Evolutionary conservation across 2,888 invertebrate species (phyloP).

Genomic region (Masnerella sp.): DNA sequence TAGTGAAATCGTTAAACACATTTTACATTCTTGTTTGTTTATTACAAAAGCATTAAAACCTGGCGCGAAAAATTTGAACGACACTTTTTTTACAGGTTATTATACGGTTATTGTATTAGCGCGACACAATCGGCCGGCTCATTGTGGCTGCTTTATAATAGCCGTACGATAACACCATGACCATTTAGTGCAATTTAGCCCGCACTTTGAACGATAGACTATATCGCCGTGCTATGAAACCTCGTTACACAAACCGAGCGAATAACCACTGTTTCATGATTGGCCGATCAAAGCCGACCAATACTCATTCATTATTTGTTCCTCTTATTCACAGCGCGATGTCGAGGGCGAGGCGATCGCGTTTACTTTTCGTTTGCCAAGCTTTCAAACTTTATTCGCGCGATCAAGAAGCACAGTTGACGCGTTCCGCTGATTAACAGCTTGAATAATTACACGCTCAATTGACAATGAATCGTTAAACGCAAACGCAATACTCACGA

Average conservation of each 20-base stretch:
- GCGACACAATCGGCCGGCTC: conserved; percentile 49
- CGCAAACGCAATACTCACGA: conserved; percentile 12
- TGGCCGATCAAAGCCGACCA: conserved; percentile 59
- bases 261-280: conserved; percentile 61
- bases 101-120: conserved; percentile 36
- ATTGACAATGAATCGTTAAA: conserved; percentile 28
- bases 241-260: conserved; percentile 61
- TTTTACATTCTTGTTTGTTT: neutral
- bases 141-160: conserved; percentile 60
- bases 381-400: conserved; percentile 30
- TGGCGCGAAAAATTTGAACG: conserved; percentile 3
- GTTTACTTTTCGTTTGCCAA: conserved; percentile 29
- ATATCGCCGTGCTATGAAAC: conserved; percentile 57
- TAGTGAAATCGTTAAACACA: too few species aligned
- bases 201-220: conserved; percentile 49
- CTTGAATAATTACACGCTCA: conserved; percentile 40
- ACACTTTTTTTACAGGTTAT: conserved; percentile 17
- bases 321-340: conserved; percentile 44
- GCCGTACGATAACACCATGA: conserved; percentile 61
- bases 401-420: conserved; percentile 39
- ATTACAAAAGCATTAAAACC: too few species aligned
- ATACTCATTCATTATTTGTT: conserved; percentile 59
- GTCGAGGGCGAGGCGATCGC: conserved; percentile 1
- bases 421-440: neutral
- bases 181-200: conserved; percentile 68